Conservation (phyloP, 2,888 invertebrate genomes). For the Microchrysa polita region DNA sequence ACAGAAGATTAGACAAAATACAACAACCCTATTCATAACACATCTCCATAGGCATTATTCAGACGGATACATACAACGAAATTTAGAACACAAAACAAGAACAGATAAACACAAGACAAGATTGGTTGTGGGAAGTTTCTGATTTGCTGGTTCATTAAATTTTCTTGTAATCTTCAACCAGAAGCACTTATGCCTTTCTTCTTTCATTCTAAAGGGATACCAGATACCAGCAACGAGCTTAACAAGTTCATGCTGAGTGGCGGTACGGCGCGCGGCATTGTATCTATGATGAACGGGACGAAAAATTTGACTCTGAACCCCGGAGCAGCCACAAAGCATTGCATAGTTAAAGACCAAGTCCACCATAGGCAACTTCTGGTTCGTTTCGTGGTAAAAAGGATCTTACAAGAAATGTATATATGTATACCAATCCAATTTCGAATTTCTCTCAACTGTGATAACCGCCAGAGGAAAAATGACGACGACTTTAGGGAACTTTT, state of each 20-base stretch:
- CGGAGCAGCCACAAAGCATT: no score
- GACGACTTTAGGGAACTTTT: constrained; percentile 21
- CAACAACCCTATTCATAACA: no score
- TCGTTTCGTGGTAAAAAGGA: no score
- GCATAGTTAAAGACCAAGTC: no score
- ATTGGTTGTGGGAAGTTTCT: constrained; percentile 40
- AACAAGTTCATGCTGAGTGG: constrained; percentile 5
- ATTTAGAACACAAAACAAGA: constrained; percentile 23
- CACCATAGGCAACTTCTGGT: no score
- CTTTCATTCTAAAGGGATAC: constrained; percentile 13
- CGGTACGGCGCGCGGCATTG: no score
- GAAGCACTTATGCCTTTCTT: constrained; percentile 36
- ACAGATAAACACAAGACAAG: constrained; percentile 37
- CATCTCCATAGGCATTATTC: no score
- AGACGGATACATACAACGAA: no score
- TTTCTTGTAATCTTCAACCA: constrained; percentile 45
- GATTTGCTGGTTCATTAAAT: constrained; percentile 49
- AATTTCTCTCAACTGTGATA: constrained; percentile 12
- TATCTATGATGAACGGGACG: constrained; percentile 22
- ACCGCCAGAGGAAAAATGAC: constrained; percentile 3
- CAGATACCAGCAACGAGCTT: no score
- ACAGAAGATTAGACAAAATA: no score
- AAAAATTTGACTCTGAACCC: neutral
- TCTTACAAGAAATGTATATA: neutral
- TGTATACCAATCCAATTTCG: neutral